These are phyloP conservation scores for Pachyuromys duprasi DNA, from an alignment of 2,797 vertebrate species.

Conservation along the genomic window DNA sequence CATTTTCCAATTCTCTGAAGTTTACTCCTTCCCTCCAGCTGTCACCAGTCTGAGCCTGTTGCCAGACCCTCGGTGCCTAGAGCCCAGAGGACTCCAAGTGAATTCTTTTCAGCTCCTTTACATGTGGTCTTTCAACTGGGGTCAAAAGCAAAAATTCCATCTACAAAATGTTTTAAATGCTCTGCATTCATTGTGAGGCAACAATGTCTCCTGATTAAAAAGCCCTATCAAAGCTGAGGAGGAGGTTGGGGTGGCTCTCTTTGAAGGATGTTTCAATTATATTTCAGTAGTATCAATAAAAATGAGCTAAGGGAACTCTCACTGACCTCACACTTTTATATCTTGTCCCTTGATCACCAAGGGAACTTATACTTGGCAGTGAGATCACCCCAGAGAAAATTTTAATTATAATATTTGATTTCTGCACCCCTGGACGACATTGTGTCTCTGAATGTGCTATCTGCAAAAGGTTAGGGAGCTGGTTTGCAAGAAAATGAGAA, in stretches of 20 bases:
- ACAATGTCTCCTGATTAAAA: conserved; percentile 85
- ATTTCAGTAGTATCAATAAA: conserved; percentile 71
- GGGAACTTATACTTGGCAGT: conserved; percentile 20
- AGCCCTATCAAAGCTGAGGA: conserved; percentile 77
- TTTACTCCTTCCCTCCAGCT: not conserved
- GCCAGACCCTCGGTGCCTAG: conserved; percentile 43
- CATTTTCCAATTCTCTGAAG: not conserved
- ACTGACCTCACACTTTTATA: not conserved
- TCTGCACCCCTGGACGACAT: not conserved
- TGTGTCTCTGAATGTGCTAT: conserved; percentile 4
- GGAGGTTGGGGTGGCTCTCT: conserved; percentile 65
- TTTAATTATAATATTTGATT: conserved; percentile 64
- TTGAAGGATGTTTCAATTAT: conserved; percentile 82
- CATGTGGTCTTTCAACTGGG: conserved; percentile 81
- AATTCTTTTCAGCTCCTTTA: conserved; percentile 75
- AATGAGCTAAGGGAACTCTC: conserved; percentile 15
- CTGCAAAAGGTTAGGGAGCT: conserved; percentile 16
- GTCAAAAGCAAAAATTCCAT: conserved; percentile 77
- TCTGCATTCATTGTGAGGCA: conserved; percentile 79
- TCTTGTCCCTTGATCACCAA: conserved; percentile 55
- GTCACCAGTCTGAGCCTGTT: not conserved
- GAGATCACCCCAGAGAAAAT: conserved; percentile 43
- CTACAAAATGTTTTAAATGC: conserved; percentile 82
- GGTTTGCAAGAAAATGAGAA: conserved; percentile 50
- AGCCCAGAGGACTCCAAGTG: conserved; percentile 45